Evolutionary conservation across 2,888 invertebrate species (phyloP).

Genomic region (Cantharis lateralis): DNA sequence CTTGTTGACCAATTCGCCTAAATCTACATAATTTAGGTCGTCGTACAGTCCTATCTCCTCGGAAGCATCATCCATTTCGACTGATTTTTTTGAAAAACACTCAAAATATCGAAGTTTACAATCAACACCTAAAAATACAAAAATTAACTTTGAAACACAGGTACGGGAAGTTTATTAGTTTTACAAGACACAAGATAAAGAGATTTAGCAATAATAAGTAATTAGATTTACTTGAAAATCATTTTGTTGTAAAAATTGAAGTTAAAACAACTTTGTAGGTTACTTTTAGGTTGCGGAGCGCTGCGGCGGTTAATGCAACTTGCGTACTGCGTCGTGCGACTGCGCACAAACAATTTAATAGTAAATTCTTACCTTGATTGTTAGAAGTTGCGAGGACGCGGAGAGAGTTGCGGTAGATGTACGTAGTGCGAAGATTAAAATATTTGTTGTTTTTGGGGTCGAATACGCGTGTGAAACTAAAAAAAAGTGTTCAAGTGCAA

Average conservation of each 20-base stretch:
- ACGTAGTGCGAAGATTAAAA: conserved; percentile 31
- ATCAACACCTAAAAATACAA: neutral
- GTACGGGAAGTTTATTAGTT: neutral
- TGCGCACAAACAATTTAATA: conserved; percentile 17
- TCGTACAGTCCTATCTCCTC: conserved; percentile 46
- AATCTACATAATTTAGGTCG: conserved; percentile 49
- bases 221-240: neutral
- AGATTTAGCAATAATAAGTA: neutral
- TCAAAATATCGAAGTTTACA: neutral
- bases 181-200: neutral
- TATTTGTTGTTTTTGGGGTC: conserved; percentile 1
- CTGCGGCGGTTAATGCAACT: neutral
- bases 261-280: neutral
- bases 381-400: conserved; percentile 39
- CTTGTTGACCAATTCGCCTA: conserved; percentile 40
- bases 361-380: conserved; percentile 33
- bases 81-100: neutral
- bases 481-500: conserved; percentile 12
- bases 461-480: conserved; percentile 4
- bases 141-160: neutral
- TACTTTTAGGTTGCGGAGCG: neutral
- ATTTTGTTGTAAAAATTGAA: neutral
- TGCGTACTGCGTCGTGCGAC: neutral
- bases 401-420: conserved; percentile 34
- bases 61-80: conserved; percentile 47